phyloP scores from a whole-genome alignment of 2,888 invertebrate genomes.

The Nymphalis c-album region DNA sequence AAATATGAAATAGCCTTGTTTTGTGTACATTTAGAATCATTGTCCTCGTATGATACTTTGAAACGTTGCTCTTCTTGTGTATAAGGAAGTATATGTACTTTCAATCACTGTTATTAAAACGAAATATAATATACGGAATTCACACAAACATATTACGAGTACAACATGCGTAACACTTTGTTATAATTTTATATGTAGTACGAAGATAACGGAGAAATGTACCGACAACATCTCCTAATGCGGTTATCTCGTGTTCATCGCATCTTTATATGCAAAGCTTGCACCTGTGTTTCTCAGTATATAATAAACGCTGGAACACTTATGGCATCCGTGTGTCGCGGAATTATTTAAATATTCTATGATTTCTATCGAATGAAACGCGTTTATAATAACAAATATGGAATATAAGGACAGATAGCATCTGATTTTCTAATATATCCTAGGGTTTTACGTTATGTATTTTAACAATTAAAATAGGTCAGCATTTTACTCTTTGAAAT shows the following conservation, averaged over 20 bases:
- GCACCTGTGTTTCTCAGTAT: constrained; percentile 25
- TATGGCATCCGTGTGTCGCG: constrained; percentile 19
- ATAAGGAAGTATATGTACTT: no score
- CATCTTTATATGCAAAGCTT: constrained; percentile 27
- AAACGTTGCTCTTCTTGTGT: no score
- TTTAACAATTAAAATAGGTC: no score
- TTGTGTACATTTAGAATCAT: no score
- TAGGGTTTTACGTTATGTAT: no score
- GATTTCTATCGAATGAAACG: not conserved
- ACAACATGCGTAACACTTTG: not conserved
- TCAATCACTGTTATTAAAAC: no score
- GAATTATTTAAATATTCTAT: constrained; percentile 18
- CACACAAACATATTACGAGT: no score
- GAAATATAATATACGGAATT: no score
- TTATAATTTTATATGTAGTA: constrained; percentile 10
- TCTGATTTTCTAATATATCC: no score
- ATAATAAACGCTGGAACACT: constrained; percentile 19
- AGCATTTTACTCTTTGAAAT: no score
- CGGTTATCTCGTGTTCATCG: constrained; percentile 23
- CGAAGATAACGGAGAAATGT: constrained; percentile 22
- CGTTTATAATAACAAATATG: constrained; percentile 9
- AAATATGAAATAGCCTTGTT: no score
- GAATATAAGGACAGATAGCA: not conserved
- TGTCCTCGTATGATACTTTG: no score
- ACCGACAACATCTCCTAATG: constrained; percentile 16